These are phyloP conservation scores for Myathropa florea DNA, from an alignment of 2,888 invertebrate genomes.

Conservation along the genomic window DNA sequence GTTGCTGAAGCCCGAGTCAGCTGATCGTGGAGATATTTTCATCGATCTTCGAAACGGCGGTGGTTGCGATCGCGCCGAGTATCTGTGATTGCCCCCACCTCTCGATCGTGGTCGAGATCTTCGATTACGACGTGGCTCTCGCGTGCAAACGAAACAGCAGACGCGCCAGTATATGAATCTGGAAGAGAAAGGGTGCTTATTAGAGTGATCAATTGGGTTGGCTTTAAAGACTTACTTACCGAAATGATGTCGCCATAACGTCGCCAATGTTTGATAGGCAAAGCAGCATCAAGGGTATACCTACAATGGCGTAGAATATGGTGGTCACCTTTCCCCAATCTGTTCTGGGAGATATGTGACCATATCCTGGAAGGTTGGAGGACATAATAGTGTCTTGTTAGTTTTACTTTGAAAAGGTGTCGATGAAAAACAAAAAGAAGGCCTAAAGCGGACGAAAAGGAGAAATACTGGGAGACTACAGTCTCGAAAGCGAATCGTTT, in stretches of 20 bases:
- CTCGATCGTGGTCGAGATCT: conserved; percentile 75
- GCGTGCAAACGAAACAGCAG: conserved; percentile 94
- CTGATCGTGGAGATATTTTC: conserved; percentile 84
- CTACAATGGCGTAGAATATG: conserved; percentile 96
- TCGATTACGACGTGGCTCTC: conserved; percentile 84
- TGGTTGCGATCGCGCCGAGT: conserved; percentile 80
- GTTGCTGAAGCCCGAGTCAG: conserved; percentile 84
- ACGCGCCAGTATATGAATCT: conserved; percentile 96
- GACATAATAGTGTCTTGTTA: neutral
- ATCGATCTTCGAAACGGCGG: conserved; percentile 82
- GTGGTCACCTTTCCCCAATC: conserved; percentile 96
- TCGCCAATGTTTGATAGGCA: conserved; percentile 97
- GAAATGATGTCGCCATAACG: conserved; percentile 95
- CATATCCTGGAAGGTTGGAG: conserved; percentile 87
- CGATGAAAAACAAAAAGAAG: no score
- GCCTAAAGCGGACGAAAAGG: no score
- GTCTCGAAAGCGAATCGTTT: no score
- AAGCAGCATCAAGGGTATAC: conserved; percentile 96
- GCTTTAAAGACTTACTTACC: conserved; percentile 79
- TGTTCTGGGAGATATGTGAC: conserved; percentile 97
- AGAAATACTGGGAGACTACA: no score
- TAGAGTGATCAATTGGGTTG: neutral
- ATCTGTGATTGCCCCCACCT: conserved; percentile 73
- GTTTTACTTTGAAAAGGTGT: no score
- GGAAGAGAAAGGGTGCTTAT: conserved; percentile 22